phyloP scores from a whole-genome alignment of 1,140 invertebrate genomes.

The Berghia stephanieae region DNA sequence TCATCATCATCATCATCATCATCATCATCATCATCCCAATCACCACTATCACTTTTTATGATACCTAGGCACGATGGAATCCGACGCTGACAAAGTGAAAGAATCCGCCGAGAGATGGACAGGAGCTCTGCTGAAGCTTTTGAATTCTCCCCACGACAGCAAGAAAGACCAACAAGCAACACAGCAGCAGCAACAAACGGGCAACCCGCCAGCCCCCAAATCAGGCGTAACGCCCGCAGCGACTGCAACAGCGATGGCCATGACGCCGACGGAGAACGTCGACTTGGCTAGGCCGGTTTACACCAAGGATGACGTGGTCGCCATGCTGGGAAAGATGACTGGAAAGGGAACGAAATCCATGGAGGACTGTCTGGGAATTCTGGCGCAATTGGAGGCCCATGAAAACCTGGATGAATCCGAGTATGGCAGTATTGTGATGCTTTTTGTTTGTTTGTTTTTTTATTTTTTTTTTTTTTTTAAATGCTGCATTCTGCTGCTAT shows the following conservation, averaged over 20 bases:
- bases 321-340: slow-evolving; percentile 42
- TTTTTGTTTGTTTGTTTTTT: background rate
- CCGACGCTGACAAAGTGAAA: slow-evolving; percentile 28
- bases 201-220: no score
- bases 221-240: no score
- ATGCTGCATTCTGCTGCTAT: background rate
- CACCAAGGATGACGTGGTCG: slow-evolving; percentile 44
- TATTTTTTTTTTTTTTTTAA: background rate
- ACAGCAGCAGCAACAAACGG: no score
- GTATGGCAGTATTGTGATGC: slow-evolving; percentile 40
- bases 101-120: slow-evolving; percentile 38
- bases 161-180: no score
- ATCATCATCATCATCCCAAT: background rate
- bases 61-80: slow-evolving; percentile 12
- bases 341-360: slow-evolving; percentile 36
- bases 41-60: background rate
- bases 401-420: slow-evolving; percentile 58
- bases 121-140: slow-evolving; percentile 26
- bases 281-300: slow-evolving; percentile 24
- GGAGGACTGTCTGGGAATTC: slow-evolving; percentile 57
- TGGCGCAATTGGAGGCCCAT: slow-evolving; percentile 53
- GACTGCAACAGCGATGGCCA: background rate
- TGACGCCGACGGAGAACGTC: background rate
- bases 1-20: slow-evolving; percentile 11
- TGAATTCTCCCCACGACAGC: slow-evolving; percentile 17